Evolutionary conservation across 2,797 vertebrate genomes (phyloP).

Genomic region (Heliangelus exortis): DNA sequence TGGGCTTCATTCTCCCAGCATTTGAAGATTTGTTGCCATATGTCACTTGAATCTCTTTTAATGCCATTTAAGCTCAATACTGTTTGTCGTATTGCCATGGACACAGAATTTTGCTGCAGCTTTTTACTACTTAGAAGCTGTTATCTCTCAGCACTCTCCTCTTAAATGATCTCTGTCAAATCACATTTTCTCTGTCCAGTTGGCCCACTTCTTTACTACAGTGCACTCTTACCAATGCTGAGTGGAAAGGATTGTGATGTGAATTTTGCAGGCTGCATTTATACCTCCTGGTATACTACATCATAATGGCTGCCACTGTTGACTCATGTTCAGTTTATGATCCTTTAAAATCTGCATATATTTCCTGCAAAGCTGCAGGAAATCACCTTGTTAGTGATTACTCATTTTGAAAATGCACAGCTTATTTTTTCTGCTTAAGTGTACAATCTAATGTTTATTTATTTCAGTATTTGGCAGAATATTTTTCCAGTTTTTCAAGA

Average conservation of each 20-base stretch:
- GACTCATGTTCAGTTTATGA: background rate
- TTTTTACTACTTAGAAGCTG: background rate
- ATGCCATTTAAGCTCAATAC: background rate
- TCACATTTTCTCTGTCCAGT: background rate
- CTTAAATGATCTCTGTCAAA: background rate
- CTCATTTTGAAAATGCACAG: background rate
- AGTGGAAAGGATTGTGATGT: background rate
- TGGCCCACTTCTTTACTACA: background rate
- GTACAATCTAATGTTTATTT: background rate
- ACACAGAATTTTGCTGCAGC: fast-evolving
- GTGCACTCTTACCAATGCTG: fast-evolving
- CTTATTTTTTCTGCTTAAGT: background rate
- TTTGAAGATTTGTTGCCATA: background rate
- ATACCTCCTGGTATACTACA: background rate
- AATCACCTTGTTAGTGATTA: background rate
- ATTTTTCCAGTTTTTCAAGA: background rate
- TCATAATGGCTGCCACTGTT: background rate
- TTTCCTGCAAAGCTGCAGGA: background rate
- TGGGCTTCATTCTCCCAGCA: background rate
- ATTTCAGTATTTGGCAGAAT: background rate
- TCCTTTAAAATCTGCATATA: background rate
- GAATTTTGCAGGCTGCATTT: background rate
- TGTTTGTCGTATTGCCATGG: background rate
- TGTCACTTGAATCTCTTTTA: background rate
- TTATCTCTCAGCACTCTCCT: background rate